Conservation (phyloP, 2,797 vertebrate species). For the Morus bassanus region DNA sequence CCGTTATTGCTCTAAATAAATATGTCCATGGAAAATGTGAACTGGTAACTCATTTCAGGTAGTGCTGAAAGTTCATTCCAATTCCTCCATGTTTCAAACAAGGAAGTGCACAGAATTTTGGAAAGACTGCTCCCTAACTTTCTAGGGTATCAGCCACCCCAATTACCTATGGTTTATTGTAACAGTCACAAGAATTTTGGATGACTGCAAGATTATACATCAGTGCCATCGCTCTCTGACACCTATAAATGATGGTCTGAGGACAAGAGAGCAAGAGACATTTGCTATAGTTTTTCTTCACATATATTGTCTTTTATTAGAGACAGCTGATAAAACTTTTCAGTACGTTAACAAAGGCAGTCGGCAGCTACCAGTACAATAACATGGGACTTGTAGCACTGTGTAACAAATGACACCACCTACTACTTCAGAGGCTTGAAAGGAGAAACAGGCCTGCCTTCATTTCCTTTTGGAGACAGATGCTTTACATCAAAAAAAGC, state of each 20-base stretch:
- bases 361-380: slow-evolving; percentile 53
- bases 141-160: not conserved
- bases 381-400: slow-evolving; percentile 50
- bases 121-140: not conserved
- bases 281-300: slow-evolving; percentile 16
- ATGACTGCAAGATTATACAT: not conserved
- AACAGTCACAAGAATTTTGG: not conserved
- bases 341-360: slow-evolving; percentile 62
- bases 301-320: slow-evolving; percentile 57
- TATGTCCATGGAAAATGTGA: not conserved
- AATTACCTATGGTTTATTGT: not conserved
- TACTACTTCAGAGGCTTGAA: slow-evolving; percentile 66
- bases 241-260: not conserved
- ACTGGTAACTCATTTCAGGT: not conserved
- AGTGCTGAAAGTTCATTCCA: not conserved
- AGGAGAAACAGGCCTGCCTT: slow-evolving; percentile 61
- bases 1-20: not conserved
- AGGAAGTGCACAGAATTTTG: not conserved
- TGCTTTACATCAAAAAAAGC: slow-evolving; percentile 71
- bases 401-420: slow-evolving; percentile 65
- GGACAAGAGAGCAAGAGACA: slow-evolving; percentile 13
- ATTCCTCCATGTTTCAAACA: not conserved
- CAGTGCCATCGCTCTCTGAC: not conserved
- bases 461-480: slow-evolving; percentile 71
- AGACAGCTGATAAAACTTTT: slow-evolving; percentile 70